Base-by-base conservation (phyloP, 2,888 invertebrate species). In the Zele albiditarsus region DNA sequence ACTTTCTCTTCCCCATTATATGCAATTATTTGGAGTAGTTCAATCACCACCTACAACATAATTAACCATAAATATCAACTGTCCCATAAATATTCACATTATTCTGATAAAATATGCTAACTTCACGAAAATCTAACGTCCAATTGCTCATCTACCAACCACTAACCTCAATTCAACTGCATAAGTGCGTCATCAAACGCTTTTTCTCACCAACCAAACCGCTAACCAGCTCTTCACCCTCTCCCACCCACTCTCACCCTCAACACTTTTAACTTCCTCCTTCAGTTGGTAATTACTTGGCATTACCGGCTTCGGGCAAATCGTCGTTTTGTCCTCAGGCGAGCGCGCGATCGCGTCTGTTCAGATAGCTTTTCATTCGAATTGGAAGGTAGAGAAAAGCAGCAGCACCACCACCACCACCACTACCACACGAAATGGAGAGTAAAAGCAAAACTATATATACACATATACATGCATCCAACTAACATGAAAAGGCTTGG, bases 231-330 rank as follows among this genome's bases (percentile, higher is more conserved):
- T 20, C n/a, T 53, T n/a, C 83, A 68, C 83, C n/a, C n/a, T 46
- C n/a, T 16, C 38, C 38, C 38, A 12, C 38, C 38, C 38, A 38
- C 8, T 38, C 38, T 38, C 83, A 68, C 83, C 53, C 53, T 16
- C n/a, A 46, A 81, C 85, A 84, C 85, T 86, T 87, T 86, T 84
- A 84, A 86, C 84, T 86, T 84, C 80, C 82, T 81, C 80, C 82
- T 53, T 53, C 80, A 82, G 77, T 77, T 76, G 80, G 83, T 87
- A 88, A 87, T 87, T 87, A 86, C 84, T 85, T 83, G 79, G 82
- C 85, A 86, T 87, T 88, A 86, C 83, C 80, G 0, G 1, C 53
- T 53, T 2, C 5, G n/a, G 6, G 78, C 77, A 79, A 84, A 84
- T 84, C 81, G 80, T 81, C 68, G 57, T 38, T 74, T 42, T 23